Percentiles rank a stretch among this genome's conserved stretches.
These are phyloP conservation scores for Atherinomorus stipes DNA, from an alignment of 2,113 vertebrate genomes.

Conservation along the genomic window DNA sequence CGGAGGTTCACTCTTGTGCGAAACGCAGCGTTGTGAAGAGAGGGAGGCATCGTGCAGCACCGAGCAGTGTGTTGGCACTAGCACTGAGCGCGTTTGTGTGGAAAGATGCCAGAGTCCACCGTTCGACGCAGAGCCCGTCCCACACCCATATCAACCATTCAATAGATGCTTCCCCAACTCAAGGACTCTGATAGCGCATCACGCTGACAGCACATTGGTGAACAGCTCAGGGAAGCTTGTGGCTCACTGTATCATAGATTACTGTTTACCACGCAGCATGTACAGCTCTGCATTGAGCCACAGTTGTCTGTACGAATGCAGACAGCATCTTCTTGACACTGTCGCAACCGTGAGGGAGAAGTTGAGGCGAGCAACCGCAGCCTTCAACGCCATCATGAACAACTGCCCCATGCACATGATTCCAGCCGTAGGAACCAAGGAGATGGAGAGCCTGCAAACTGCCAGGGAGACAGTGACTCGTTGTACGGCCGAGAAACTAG, in stretches of 20 bases:
- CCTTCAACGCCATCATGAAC: background rate
- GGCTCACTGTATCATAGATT: slow-evolving; percentile 4
- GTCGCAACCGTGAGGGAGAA: background rate
- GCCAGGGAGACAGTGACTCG: background rate
- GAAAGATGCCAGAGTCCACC: too few relatives aligned
- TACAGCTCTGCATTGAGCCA: background rate
- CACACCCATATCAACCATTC: background rate
- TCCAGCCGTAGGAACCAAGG: background rate
- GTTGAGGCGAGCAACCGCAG: background rate
- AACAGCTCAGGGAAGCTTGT: background rate
- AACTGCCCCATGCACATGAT: slow-evolving; percentile 14
- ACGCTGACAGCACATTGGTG: background rate
- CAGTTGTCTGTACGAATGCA: background rate
- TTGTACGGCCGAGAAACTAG: background rate
- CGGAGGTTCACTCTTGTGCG: background rate
- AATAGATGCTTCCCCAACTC: background rate
- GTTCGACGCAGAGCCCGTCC: background rate
- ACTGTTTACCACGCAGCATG: background rate
- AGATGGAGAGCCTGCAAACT: background rate
- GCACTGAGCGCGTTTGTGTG: too few relatives aligned
- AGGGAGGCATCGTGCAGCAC: too few relatives aligned
- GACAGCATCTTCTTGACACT: rapidly evolving
- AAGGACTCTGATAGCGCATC: background rate
- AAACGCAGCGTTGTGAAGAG: too few relatives aligned
- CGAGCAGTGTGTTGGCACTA: too few relatives aligned